Conservation (phyloP, 1,140 invertebrate species). For the Drosophila obscura region DNA sequence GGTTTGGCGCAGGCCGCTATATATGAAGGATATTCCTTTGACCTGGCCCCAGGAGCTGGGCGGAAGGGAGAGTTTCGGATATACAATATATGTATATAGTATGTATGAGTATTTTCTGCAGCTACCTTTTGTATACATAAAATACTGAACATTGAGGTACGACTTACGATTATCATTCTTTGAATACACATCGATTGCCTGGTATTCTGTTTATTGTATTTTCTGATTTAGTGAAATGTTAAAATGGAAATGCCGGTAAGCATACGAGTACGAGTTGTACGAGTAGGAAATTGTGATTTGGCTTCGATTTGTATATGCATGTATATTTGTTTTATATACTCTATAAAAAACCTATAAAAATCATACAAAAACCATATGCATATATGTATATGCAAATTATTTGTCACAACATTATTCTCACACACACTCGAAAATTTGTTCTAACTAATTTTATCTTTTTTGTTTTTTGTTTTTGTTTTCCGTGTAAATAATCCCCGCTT, state of each 20-base stretch:
- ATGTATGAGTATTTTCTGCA: slow-evolving; percentile 17
- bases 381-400: slow-evolving; percentile 68
- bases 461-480: slow-evolving; percentile 15
- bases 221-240: slow-evolving; percentile 43
- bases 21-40: slow-evolving; percentile 2
- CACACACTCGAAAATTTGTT: slow-evolving; percentile 54
- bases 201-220: slow-evolving; percentile 62
- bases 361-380: slow-evolving; percentile 54
- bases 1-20: background rate
- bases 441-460: slow-evolving; percentile 64
- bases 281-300: slow-evolving; percentile 25
- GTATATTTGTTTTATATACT: slow-evolving; percentile 42
- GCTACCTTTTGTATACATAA: slow-evolving; percentile 26
- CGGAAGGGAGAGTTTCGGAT: slow-evolving; percentile 1
- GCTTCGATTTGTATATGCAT: slow-evolving; percentile 49
- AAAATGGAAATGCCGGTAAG: slow-evolving; percentile 37
- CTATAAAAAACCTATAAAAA: slow-evolving; percentile 56
- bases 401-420: slow-evolving; percentile 75
- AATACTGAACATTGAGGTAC: slow-evolving; percentile 79
- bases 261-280: slow-evolving; percentile 18
- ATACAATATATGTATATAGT: background rate
- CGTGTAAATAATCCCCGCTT: slow-evolving; percentile 45
- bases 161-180: slow-evolving; percentile 82
- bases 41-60: background rate
- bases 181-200: slow-evolving; percentile 50